phyloP scores from a whole-genome alignment of 2,113 vertebrate genomes.

The cattle (Bos taurus) region DNA sequence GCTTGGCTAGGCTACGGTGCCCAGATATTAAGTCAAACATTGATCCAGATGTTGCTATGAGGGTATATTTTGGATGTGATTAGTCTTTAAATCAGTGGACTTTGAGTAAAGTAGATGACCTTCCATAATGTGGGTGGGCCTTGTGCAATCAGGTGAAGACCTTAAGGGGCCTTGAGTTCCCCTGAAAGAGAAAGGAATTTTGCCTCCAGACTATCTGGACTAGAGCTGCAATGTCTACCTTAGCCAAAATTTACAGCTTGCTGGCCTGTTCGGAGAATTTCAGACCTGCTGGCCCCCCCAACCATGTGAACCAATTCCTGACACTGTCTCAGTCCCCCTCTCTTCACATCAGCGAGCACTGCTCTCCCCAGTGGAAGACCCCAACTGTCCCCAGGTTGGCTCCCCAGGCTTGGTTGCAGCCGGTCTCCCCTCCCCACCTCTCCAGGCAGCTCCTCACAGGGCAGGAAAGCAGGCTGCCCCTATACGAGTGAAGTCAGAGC shows the following conservation, averaged over 20 bases:
- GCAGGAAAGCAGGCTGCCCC: not conserved
- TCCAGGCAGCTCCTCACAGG: no score
- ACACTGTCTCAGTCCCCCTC: not conserved
- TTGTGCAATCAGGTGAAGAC: not conserved
- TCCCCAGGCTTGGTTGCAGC: not conserved
- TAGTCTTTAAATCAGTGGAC: not conserved
- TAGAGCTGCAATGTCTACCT: accelerated
- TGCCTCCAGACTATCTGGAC: not conserved
- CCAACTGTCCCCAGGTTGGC: accelerated
- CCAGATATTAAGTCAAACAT: not conserved
- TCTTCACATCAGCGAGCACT: accelerated
- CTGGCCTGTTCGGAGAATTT: accelerated
- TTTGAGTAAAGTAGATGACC: not conserved
- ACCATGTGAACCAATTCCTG: accelerated
- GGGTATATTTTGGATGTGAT: no score
- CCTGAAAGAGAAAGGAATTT: not conserved
- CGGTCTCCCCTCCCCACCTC: accelerated
- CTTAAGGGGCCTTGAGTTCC: accelerated
- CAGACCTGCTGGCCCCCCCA: not conserved
- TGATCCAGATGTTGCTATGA: not conserved
- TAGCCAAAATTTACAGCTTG: no score
- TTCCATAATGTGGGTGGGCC: not conserved
- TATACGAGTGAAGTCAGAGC: accelerated
- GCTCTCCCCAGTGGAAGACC: accelerated
- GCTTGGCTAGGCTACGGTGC: accelerated